Percentiles rank a stretch among this genome's conserved stretches.
Evolutionary conservation across 1,140 invertebrate species (phyloP).

Genomic region (Octopus bimaculoides): DNA sequence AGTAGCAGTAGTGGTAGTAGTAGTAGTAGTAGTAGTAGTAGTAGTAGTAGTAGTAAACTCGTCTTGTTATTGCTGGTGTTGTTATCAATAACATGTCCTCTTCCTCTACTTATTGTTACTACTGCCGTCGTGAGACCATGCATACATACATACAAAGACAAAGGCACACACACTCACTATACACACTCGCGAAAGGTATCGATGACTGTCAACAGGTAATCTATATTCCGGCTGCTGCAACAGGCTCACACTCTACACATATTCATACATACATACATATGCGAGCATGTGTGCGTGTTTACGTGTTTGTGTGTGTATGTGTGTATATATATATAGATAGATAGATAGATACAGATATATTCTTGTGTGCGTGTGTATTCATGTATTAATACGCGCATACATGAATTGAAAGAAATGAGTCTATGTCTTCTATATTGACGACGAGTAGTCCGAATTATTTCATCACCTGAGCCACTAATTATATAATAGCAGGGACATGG

Average conservation of each 20-base stretch:
- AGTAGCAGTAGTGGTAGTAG: background rate
- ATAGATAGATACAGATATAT: background rate
- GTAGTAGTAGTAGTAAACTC: background rate
- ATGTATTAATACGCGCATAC: background rate
- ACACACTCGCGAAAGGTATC: too few species aligned
- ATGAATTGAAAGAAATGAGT: background rate
- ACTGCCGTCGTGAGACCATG: background rate
- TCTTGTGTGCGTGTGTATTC: background rate
- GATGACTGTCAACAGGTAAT: too few species aligned
- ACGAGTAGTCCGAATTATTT: background rate
- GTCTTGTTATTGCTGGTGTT: background rate
- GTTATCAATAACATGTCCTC: background rate
- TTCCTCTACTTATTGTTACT: background rate
- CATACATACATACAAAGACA: background rate
- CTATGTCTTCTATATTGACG: background rate
- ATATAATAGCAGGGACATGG: too few species aligned
- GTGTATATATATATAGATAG: background rate
- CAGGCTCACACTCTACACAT: background rate
- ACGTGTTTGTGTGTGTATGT: background rate
- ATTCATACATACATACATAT: background rate
- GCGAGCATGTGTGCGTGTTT: background rate
- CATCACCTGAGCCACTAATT: background rate
- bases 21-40: background rate
- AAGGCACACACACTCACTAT: background rate
- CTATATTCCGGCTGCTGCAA: too few species aligned